phyloP scores from a whole-genome alignment of 2,113 vertebrate species.

The Atherinomorus stipes region DNA sequence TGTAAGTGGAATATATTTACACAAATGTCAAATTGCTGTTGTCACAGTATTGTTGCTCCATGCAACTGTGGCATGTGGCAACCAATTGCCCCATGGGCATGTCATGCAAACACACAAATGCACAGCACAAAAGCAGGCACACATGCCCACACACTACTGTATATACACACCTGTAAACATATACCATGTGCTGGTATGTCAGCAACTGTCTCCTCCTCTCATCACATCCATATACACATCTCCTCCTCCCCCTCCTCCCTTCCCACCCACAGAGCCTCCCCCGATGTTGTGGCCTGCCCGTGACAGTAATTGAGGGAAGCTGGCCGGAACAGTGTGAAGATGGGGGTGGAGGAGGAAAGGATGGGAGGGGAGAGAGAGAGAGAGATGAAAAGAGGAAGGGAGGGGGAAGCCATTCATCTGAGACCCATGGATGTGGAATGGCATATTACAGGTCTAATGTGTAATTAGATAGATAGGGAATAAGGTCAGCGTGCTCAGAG shows the following conservation, averaged over 20 bases:
- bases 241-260: constrained; percentile 50
- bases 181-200: constrained; percentile 58
- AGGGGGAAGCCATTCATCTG: constrained; percentile 80
- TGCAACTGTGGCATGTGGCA: constrained; percentile 51
- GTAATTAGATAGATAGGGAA: constrained; percentile 85
- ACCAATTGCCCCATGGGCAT: constrained; percentile 59
- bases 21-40: constrained; percentile 69
- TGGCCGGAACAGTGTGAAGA: constrained; percentile 79
- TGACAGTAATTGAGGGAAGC: constrained; percentile 85
- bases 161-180: constrained; percentile 76
- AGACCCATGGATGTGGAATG: constrained; percentile 83
- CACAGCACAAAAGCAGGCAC: constrained; percentile 7
- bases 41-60: constrained; percentile 47
- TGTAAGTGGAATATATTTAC: constrained; percentile 67
- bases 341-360: constrained; percentile 50
- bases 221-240: constrained; percentile 52
- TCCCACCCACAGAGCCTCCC: constrained; percentile 52
- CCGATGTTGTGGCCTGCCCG: constrained; percentile 72
- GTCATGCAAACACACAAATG: constrained; percentile 39
- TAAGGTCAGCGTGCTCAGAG: constrained; percentile 77
- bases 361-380: constrained; percentile 49
- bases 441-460: constrained; percentile 85
- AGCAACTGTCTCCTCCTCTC: constrained; percentile 67
- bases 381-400: constrained; percentile 62
- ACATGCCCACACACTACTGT: constrained; percentile 27